Percentiles rank a stretch among this genome's conserved stretches.
phyloP scores from a whole-genome alignment of 1,140 invertebrate genomes.

The Papilio machaon region DNA sequence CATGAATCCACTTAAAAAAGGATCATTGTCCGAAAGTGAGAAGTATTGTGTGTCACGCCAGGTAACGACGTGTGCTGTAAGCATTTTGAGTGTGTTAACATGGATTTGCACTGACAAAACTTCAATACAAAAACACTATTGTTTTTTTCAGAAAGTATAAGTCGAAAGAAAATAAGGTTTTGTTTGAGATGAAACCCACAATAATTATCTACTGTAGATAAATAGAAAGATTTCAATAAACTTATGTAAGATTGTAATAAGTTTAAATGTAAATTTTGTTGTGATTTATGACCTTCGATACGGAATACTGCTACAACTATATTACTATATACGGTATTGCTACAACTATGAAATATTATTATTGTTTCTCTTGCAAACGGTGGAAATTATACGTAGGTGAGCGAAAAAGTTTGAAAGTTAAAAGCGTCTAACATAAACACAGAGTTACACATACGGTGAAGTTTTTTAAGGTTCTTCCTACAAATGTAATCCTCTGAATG shows the following conservation, averaged over 20 bases:
- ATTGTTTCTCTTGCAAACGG: not conserved
- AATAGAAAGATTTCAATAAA: not conserved
- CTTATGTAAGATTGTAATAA: not conserved
- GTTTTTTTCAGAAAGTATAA: not conserved
- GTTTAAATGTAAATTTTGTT: not conserved
- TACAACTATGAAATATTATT: not conserved
- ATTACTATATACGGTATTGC: too few relatives aligned
- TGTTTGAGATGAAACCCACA: not conserved
- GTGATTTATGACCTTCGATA: not conserved
- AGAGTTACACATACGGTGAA: not conserved
- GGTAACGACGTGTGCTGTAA: not conserved
- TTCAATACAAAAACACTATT: not conserved
- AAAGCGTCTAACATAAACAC: not conserved
- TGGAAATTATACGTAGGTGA: not conserved
- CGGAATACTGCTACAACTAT: too few relatives aligned
- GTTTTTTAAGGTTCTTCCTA: too few relatives aligned
- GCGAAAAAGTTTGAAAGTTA: not conserved
- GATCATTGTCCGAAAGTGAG: slow-evolving; percentile 43
- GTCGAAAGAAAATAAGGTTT: not conserved
- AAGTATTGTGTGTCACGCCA: slow-evolving; percentile 37
- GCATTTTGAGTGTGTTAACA: slow-evolving; percentile 25
- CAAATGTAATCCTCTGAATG: too few relatives aligned
- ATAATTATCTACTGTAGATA: not conserved
- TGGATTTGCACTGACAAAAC: not conserved
- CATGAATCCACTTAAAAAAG: slow-evolving; percentile 40